Evolutionary conservation across 1,140 invertebrate genomes (phyloP).

Genomic region (Papilio polyxenes): DNA sequence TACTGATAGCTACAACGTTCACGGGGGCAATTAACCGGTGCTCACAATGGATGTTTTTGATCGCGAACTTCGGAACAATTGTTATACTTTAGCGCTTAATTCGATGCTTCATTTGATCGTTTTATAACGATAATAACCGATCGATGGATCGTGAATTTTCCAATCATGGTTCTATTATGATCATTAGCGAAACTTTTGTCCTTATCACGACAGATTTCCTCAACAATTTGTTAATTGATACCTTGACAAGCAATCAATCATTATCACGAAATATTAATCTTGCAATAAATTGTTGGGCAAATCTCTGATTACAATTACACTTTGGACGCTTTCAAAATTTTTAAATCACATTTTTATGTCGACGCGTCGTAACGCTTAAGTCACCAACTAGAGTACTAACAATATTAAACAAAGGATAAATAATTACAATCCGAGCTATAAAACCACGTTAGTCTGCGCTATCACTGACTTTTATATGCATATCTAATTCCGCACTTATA

Average conservation of each 20-base stretch:
- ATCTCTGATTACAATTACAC: neutral
- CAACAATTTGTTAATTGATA: constrained; percentile 9
- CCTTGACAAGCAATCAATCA: neutral
- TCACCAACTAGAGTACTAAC: constrained; percentile 15
- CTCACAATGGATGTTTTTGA: constrained; percentile 68
- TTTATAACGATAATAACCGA: constrained; percentile 31
- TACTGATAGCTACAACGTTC: constrained; percentile 60
- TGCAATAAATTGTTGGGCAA: constrained; percentile 14
- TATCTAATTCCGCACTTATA: constrained; percentile 64
- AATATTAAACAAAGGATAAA: constrained; percentile 14
- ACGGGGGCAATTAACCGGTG: constrained; percentile 59
- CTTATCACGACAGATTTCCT: constrained; percentile 5
- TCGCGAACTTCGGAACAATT: constrained; percentile 55
- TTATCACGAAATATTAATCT: neutral
- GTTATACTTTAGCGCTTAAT: constrained; percentile 43
- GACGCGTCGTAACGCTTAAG: constrained; percentile 27
- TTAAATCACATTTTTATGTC: neutral
- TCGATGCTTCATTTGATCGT: constrained; percentile 49
- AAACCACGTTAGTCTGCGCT: constrained; percentile 36
- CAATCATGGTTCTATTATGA: constrained; percentile 24
- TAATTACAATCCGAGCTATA: constrained; percentile 26
- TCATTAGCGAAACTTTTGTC: constrained; percentile 20
- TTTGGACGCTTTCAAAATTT: constrained; percentile 12
- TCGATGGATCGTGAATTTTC: constrained; percentile 25
- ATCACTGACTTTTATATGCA: constrained; percentile 44